Evolutionary conservation across 2,113 vertebrate genomes (phyloP).

Genomic region (Centropus bengalensis): DNA sequence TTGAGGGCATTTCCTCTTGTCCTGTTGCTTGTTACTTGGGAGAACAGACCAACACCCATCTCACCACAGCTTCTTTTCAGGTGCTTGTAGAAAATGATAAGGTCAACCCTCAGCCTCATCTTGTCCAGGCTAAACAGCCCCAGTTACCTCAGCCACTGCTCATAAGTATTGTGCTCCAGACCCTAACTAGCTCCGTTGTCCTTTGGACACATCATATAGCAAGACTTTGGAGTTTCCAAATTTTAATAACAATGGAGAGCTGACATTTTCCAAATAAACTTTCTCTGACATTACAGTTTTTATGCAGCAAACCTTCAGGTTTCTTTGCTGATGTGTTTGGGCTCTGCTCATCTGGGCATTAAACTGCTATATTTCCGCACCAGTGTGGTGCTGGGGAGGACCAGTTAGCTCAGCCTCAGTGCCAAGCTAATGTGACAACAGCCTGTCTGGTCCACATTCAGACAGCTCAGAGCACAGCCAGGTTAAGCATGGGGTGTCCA

Average conservation of each 20-base stretch:
- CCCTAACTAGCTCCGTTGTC: too few species aligned
- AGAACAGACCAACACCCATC: too few species aligned
- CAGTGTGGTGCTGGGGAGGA: not conserved
- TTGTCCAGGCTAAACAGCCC: too few species aligned
- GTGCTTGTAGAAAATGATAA: too few species aligned
- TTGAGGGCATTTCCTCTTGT: too few species aligned
- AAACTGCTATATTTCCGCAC: not conserved
- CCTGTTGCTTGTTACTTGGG: too few species aligned
- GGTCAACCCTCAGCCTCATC: too few species aligned
- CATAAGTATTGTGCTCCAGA: too few species aligned
- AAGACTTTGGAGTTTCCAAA: not conserved
- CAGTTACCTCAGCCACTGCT: too few species aligned
- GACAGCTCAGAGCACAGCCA: not conserved
- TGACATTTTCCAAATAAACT: not conserved
- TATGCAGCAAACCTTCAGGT: not conserved
- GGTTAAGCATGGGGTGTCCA: accelerated
- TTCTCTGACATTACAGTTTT: not conserved
- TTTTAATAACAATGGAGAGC: not conserved
- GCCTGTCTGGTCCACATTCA: not conserved
- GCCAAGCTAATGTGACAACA: not conserved
- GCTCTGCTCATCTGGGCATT: not conserved
- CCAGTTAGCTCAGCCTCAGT: not conserved
- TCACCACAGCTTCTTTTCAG: too few species aligned
- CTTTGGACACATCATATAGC: not conserved
- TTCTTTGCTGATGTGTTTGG: not conserved